Base-by-base conservation (phyloP, 2,797 vertebrate genomes). In the Toxotes lorentzi region DNA sequence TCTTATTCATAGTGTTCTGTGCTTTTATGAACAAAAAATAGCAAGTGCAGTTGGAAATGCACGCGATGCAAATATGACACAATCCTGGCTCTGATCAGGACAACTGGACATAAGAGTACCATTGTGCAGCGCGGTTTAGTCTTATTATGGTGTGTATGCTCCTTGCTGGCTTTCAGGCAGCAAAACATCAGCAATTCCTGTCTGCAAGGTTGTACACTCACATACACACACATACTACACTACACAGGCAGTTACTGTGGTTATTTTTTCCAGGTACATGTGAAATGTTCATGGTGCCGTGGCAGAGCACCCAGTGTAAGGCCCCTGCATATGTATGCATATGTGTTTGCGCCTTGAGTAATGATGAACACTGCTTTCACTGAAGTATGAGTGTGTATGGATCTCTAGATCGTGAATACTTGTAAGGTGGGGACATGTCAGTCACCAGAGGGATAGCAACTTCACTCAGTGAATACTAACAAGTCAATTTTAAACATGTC, bases 401-500 rank as follows among this genome's bases (percentile, higher is more conserved):
- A 38, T 61, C 45, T 34, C 30, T 60, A n/a, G 3, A 45, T 38
- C 27, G 12, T 47, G 50, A 45, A 24, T 34, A 53, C 30, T 17
- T 24, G 14, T 10, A n/a, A 19, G n/a, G 16, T 9, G 9, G 27
- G 14, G 17, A 35, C 19, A 45, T 63, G 47, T 35, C 40, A 7
- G 51, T 63, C 10, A 67, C 50, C 34, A 73, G 7, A 70, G 30
- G 8, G n/a, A 61, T 2, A 59, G 6, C 27, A 35, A 7, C 41
- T 14, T 61, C 21, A 23, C 66, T 65, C 7, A 58, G 13, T 48
- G 5, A 16, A 48, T 73, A n/a, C 10, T 51, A 53, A 43, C 23
- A 35, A 78, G 47, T 66, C 41, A 17, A 48, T 54, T 63, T 70
- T 30, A 23, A 58, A 66, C 67, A 63, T 58, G 48, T 51, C 57